Evolutionary conservation across 2,797 vertebrate species (phyloP).

Genomic region (Hephaestus fuliginosus): DNA sequence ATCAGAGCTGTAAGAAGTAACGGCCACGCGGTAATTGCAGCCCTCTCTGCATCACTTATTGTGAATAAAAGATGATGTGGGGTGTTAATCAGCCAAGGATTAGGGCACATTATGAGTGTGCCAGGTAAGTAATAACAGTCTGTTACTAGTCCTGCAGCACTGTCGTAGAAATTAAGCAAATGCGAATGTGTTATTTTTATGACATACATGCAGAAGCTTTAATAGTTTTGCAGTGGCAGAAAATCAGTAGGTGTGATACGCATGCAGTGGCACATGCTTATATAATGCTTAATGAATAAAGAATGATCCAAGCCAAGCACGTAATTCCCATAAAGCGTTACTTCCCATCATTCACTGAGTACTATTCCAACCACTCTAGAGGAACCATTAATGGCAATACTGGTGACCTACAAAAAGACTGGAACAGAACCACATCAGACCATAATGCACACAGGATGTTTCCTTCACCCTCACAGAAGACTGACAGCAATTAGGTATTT

Average conservation of each 20-base stretch:
- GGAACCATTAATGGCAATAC: constrained; percentile 29
- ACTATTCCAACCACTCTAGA: constrained; percentile 17
- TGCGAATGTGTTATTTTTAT: constrained; percentile 54
- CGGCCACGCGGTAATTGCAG: constrained; percentile 71
- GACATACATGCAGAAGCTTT: constrained; percentile 14
- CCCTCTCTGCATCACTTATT: constrained; percentile 75
- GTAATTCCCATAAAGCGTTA: constrained; percentile 28
- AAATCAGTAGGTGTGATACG: constrained; percentile 12
- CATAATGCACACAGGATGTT: constrained; percentile 14
- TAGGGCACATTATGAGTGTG: constrained; percentile 62
- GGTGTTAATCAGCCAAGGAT: constrained; percentile 77
- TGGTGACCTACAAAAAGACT: background rate
- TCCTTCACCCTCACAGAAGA: constrained; percentile 10
- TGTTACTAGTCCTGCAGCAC: constrained; percentile 70
- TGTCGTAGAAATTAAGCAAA: constrained; percentile 60
- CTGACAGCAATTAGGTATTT: background rate
- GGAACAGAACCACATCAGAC: background rate
- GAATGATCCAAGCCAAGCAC: constrained; percentile 40
- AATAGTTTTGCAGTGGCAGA: constrained; percentile 7
- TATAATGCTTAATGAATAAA: constrained; percentile 50
- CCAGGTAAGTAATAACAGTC: constrained; percentile 74
- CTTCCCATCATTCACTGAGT: constrained; percentile 17
- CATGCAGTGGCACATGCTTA: constrained; percentile 2
- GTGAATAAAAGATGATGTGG: constrained; percentile 85
- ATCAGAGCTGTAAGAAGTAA: constrained; percentile 59